Base-by-base conservation (phyloP, 1,140 invertebrate genomes). In the Apis laboriosa region DNA sequence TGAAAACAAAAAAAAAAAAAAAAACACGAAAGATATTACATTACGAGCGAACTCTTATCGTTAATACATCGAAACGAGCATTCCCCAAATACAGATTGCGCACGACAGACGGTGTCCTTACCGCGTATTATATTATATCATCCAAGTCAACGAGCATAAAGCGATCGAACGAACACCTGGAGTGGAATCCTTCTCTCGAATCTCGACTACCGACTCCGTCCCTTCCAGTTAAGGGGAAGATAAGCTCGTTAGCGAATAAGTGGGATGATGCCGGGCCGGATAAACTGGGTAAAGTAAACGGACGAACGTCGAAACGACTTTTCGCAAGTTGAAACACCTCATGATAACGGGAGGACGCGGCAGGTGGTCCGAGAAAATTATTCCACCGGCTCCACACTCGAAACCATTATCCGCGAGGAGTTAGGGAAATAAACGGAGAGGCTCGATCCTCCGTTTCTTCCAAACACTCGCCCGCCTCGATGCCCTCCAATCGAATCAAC, bases 71-170 rank as follows among this genome's bases (percentile, higher is more conserved):
- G 76, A 21, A 83, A 12, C 87, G 77, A 84, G 80, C 84, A 92
- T 91, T 92, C 84, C 84, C 77, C 64, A 64, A 86, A 78, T 74
- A 87, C 77, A 83, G 67, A 81, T 76, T 89, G 79, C 84, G 81
- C 85, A 88, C 82, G 83, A 75, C 81, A 86, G 84, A 89, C 90
- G 3, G 90, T 86, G 89, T 92, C 77, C 82, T 88, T 74, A 88
- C 83, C 73, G 43, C 83, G 77, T 86, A 90, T 92, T 91, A 92
- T 89, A 86, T 90, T 91, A 91, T 92, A 91, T 92, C 91, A 91
- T 90, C 86, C 86, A 86, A 91, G 86, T 89, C 87, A 90, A 91
- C 87, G 86, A 88, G 89, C 87, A 86, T 89, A 88, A 91, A 91
- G 88, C 87, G 85, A 75, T 91, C 85, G 80, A 63, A 70, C 75